Base-by-base conservation (phyloP, 2,113 vertebrate species). In the Chaetorhynchus papuensis region DNA sequence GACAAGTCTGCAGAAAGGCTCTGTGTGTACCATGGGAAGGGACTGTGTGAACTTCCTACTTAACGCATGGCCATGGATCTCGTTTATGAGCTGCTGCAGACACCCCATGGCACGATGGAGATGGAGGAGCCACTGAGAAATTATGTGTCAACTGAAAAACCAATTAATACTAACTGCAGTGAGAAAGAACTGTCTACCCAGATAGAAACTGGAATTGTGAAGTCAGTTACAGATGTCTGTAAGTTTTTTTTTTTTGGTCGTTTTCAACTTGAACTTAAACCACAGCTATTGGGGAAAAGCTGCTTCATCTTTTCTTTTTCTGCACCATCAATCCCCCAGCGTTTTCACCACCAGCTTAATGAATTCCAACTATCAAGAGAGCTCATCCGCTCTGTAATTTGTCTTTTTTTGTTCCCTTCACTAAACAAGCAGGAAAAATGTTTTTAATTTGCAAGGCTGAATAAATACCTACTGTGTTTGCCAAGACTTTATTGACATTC, bases 361-460 rank as follows among this genome's bases (percentile, higher is more conserved):
- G 71, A 95, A 96, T 95, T 96, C 92, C 83, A 95, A 94, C 93
- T 93, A 96, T 71, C 90, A 89, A 95, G 88, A 96, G 93, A 94
- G 90, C 83, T 96, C 96, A 96, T 92, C 88, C 63, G 30, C 93
- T 92, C 44, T 81, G 72, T 81, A 90, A 96, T 94, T 95, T 89
- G 88, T 93, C 85, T 88, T 90, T 96, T 96, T 97, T 95, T 96
- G 93, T 93, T 95, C 94, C 69, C 80, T 83, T 94, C 88, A 71
- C 90, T 90, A 93, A 95, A 96, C 88, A 93, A 90, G 90, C 76
- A 90, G 60, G 88, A 93, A 91, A 96, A 96, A 93, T 94, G 96
- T 95, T 97, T 96, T 96, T 96, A 89, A 96, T 96, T 96, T 96
- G 90, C 94, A 94, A 96, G 80, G 92, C 90, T 95, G 93, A 97